A percentile compares a stretch with the other conserved stretches of the same genome.
Conservation (phyloP, 2,888 invertebrate genomes). For the Diplazon laetatorius region DNA sequence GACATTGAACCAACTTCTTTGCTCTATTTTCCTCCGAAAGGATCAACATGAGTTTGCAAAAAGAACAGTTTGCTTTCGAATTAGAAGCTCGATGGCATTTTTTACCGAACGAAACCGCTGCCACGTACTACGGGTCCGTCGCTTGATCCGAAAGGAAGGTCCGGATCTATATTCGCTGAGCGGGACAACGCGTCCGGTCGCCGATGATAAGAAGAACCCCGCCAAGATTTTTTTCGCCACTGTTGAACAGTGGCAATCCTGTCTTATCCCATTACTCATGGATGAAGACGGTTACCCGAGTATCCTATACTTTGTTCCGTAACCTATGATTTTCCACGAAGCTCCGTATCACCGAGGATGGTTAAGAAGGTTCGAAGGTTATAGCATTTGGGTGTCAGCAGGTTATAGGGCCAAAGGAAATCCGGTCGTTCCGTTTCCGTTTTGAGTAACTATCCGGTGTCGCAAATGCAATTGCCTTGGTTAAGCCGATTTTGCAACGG, state of each 20-base stretch:
- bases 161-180: background rate
- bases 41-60: slow-evolving; percentile 21
- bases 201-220: slow-evolving; percentile 41
- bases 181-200: background rate
- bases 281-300: background rate
- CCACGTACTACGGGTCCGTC: background rate
- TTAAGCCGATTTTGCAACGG: slow-evolving; percentile 62
- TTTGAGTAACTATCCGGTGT: slow-evolving; percentile 50
- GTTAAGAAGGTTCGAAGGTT: background rate
- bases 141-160: background rate
- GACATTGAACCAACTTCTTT: slow-evolving; percentile 14
- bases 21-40: background rate
- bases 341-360: slow-evolving; percentile 1
- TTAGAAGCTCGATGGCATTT: slow-evolving; percentile 23
- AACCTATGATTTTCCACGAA: slow-evolving; percentile 36
- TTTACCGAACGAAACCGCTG: background rate
- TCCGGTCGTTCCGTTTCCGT: slow-evolving; percentile 12
- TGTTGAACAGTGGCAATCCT: background rate
- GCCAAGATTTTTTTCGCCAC: background rate
- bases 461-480: slow-evolving; percentile 50
- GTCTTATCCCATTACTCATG: background rate
- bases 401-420: slow-evolving; percentile 3
- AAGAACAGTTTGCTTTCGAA: slow-evolving; percentile 29
- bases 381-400: slow-evolving; percentile 1
- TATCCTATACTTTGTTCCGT: slow-evolving; percentile 21